A percentile compares a stretch with the other conserved stretches of the same genome.
These are phyloP conservation scores for Leucoraja erinaceus DNA, from an alignment of 2,113 vertebrate species.

Conservation along the genomic window DNA sequence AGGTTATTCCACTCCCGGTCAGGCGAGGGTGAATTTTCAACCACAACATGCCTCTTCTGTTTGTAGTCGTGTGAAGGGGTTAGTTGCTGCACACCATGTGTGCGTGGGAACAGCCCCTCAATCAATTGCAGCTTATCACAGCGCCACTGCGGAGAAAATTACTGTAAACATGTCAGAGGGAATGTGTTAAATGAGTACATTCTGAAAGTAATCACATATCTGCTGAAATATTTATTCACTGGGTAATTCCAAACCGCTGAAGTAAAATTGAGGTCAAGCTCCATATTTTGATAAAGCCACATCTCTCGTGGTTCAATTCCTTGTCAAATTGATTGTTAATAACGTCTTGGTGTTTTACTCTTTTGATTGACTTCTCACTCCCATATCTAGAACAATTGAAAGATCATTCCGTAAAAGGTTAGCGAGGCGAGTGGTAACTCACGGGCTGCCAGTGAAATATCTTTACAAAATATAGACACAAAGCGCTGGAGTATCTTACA, in stretches of 20 bases:
- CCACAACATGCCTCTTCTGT: too few relatives aligned
- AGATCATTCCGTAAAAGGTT: neutral
- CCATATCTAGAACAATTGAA: neutral
- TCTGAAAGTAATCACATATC: slow-evolving; percentile 20
- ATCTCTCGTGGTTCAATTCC: neutral
- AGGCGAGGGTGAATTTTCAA: too few relatives aligned
- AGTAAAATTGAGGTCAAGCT: slow-evolving; percentile 27
- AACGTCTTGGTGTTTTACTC: neutral
- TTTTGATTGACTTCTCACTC: neutral
- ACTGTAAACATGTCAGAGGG: neutral
- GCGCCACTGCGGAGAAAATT: neutral
- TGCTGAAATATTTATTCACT: slow-evolving; percentile 18
- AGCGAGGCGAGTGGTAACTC: neutral
- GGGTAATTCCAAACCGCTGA: neutral
- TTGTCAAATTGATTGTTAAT: neutral
- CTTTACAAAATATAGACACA: neutral
- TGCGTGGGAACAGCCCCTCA: neutral
- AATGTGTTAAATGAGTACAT: slow-evolving; percentile 12
- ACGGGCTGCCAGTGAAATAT: neutral
- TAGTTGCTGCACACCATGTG: neutral
- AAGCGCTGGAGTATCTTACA: too few relatives aligned
- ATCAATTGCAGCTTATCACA: neutral
- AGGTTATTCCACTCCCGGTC: too few relatives aligned
- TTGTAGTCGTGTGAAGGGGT: too few relatives aligned
- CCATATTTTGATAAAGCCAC: slow-evolving; percentile 23